phyloP scores from a whole-genome alignment of 2,888 invertebrate genomes.

The Amphipoea lucens region DNA sequence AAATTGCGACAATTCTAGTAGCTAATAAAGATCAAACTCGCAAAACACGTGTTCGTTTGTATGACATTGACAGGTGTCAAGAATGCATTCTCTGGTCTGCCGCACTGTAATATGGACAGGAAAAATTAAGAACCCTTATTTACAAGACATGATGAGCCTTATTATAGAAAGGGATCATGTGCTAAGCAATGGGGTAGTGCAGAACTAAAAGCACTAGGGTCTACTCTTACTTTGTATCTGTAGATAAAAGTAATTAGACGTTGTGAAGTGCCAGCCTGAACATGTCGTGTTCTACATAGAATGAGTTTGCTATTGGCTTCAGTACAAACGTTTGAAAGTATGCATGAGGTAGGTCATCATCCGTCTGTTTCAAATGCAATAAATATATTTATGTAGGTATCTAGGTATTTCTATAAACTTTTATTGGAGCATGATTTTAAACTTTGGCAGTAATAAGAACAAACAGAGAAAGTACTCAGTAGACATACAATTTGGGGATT shows the following conservation, averaged over 20 bases:
- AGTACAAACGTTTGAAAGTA: conserved; percentile 98
- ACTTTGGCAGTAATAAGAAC: neutral
- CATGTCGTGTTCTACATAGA: conserved; percentile 98
- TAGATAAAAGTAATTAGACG: conserved; percentile 76
- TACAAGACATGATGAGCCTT: conserved; percentile 40
- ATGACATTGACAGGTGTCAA: neutral
- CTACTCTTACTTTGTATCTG: conserved; percentile 76
- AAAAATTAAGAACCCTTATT: conserved; percentile 32
- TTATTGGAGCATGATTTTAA: conserved; percentile 1
- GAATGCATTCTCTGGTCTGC: neutral
- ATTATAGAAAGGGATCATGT: conserved; percentile 42
- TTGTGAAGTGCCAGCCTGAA: conserved; percentile 98
- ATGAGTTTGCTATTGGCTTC: conserved; percentile 96
- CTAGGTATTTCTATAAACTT: neutral
- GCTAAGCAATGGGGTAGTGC: conserved; percentile 58
- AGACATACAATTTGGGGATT: too few relatives aligned
- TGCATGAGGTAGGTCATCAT: conserved; percentile 98
- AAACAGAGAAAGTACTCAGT: neutral
- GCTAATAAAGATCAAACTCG: neutral
- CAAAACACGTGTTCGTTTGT: neutral
- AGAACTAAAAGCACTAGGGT: conserved; percentile 66
- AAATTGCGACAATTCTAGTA: neutral
- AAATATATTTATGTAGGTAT: conserved; percentile 60
- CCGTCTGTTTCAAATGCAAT: conserved; percentile 94
- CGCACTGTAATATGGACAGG: conserved; percentile 18